phyloP scores from a whole-genome alignment of 2,113 vertebrate genomes.

The Todiramphus chloris region DNA sequence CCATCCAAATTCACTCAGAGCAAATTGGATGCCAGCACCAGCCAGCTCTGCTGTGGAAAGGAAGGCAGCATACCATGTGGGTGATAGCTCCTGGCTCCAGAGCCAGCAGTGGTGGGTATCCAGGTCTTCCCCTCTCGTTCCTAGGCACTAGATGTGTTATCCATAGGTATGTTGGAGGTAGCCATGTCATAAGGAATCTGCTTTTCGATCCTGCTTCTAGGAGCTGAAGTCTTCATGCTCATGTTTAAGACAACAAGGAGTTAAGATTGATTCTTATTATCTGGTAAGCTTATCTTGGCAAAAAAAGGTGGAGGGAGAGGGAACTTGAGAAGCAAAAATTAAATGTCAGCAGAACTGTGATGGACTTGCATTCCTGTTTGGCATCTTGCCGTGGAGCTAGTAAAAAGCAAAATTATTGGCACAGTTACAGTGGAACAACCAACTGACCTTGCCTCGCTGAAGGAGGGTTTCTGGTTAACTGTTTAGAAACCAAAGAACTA shows the following conservation, averaged over 20 bases:
- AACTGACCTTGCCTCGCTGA: conserved; percentile 31
- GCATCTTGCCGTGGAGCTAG: conserved; percentile 32
- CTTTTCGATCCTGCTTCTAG: not conserved
- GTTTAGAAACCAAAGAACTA: not conserved
- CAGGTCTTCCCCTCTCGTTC: not conserved
- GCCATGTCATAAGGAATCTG: not conserved
- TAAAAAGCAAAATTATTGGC: conserved; percentile 41
- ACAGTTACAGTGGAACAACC: not conserved
- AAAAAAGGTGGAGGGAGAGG: conserved; percentile 17
- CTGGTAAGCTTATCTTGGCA: conserved; percentile 36
- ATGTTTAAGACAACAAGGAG: not conserved
- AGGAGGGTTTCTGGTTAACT: conserved; percentile 26
- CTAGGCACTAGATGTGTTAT: not conserved
- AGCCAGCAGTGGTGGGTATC: not conserved
- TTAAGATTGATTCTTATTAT: not conserved
- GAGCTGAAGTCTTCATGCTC: not conserved
- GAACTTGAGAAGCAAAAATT: conserved; percentile 43
- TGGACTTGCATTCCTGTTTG: conserved; percentile 34
- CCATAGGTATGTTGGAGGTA: not conserved
- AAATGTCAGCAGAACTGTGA: conserved; percentile 52
- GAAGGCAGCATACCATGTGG: not conserved
- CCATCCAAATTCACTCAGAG: not conserved
- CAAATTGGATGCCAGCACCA: not conserved
- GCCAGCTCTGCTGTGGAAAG: not conserved
- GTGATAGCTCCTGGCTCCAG: not conserved